Conservation (phyloP, 1,140 invertebrate species). For the Neodiprion lecontei region DNA sequence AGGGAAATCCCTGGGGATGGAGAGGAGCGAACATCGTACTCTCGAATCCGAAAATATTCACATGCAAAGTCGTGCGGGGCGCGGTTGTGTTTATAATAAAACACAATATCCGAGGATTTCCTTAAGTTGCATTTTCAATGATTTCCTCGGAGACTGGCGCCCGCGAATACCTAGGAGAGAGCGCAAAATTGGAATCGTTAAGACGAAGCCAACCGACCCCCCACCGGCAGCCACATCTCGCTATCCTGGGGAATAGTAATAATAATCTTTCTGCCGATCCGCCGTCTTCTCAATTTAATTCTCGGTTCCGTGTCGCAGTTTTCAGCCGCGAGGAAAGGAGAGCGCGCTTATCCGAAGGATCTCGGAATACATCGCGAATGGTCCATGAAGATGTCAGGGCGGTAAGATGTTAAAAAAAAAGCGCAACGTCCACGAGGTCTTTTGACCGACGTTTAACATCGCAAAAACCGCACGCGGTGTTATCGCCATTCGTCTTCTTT, state of each 20-base stretch:
- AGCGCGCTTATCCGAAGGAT: not conserved
- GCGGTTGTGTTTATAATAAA: slow-evolving; percentile 45
- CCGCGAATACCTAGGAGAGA: slow-evolving; percentile 24
- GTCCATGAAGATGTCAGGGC: not conserved
- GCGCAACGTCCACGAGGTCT: too few relatives aligned
- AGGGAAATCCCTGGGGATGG: slow-evolving; percentile 68
- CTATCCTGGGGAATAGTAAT: not conserved
- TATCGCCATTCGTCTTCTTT: not conserved
- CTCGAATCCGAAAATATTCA: slow-evolving; percentile 58
- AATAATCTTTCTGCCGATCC: slow-evolving; percentile 11
- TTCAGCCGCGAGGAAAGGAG: not conserved
- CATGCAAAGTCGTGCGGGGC: slow-evolving; percentile 40
- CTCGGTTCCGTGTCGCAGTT: not conserved
- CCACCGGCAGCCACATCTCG: not conserved
- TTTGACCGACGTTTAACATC: not conserved
- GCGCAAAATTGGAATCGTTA: slow-evolving; percentile 51
- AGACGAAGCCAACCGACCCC: slow-evolving; percentile 19
- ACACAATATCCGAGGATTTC: slow-evolving; percentile 33
- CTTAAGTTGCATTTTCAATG: slow-evolving; percentile 44
- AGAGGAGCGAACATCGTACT: slow-evolving; percentile 68
- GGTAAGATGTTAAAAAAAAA: too few relatives aligned
- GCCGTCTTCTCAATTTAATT: not conserved
- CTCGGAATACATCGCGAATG: not conserved
- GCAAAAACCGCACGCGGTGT: not conserved
- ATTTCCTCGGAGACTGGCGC: slow-evolving; percentile 49